phyloP scores from a whole-genome alignment of 2,113 vertebrate species.

The Thalassarche chlororhynchos region DNA sequence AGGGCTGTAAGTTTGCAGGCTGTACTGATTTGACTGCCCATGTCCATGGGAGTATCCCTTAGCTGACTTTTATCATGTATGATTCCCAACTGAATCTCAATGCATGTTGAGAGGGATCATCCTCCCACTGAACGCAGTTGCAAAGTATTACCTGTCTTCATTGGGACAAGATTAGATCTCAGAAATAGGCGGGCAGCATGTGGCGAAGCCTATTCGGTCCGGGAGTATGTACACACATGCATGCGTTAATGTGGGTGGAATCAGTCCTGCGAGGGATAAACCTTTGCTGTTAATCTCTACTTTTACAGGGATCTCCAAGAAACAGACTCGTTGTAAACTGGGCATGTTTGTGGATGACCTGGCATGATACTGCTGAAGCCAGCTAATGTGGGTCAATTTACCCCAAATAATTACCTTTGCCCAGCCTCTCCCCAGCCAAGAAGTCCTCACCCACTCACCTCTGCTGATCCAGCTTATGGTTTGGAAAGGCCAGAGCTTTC shows the following conservation, averaged over 20 bases:
- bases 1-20: background rate
- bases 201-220: background rate
- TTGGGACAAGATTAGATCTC: background rate
- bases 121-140: background rate
- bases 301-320: background rate
- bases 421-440: background rate
- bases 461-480: accelerated
- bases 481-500: background rate
- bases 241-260: background rate
- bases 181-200: background rate
- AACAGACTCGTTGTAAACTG: background rate
- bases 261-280: background rate
- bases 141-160: background rate
- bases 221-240: background rate
- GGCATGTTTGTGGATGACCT: background rate
- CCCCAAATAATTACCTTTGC: background rate
- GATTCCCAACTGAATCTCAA: background rate
- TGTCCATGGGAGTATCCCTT: background rate
- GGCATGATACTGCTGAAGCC: background rate
- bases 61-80: background rate
- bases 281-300: background rate
- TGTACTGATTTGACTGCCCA: background rate
- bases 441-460: background rate
- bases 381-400: background rate
- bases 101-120: background rate